Evolutionary conservation across 2,113 vertebrate species (phyloP), one percentile per base, ranked within the genome.

Genomic region (Egretta garzetta): DNA sequence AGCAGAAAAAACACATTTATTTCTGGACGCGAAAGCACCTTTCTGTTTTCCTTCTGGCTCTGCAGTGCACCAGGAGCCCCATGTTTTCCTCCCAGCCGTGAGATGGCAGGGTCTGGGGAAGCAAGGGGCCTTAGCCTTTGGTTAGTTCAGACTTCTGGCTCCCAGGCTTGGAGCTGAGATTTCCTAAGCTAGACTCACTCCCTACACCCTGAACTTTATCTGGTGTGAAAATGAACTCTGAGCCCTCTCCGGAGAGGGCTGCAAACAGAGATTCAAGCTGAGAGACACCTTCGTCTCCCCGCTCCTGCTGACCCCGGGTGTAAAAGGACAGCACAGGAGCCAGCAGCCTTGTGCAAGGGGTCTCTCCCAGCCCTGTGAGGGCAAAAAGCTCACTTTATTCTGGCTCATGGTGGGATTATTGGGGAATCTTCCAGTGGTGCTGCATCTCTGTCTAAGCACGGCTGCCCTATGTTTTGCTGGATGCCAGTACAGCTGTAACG

Each of bases 1-100:
- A 96, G 94, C 96, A 98, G 96, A 98, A 92, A 91, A 98, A 97
- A 97, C 93, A 92, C 87, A 71, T 96, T 91, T 67, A 70, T 96
- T 94, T 74, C 94, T 97, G 96, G 90, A 92, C 63, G 35, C 2
- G 62, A 72, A 87, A 59, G 14, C 53, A 86, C 93, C 56, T 94
- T 92, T 95, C 90, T 94, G 77, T 86, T 79, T 80, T 56, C 22
- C 12, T 83, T 93, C 28, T 3, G 22, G 62, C 47, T 62, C 87
- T 16, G 39, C 52, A 26, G 84, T 18, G 92, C 86, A 53, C 39
- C 66, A 39, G 59, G 56, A 81, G 30, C 45, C 62, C 50, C 3
- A 3, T 39, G 37, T 32, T 87, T 68, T 59, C 64, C 55, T 75
- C 50, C 56, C 84, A 53, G 84, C 70, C 53, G 63, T 37, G 53